Base-by-base conservation (phyloP, 2,797 vertebrate species). In the Micromesistius poutassou region DNA sequence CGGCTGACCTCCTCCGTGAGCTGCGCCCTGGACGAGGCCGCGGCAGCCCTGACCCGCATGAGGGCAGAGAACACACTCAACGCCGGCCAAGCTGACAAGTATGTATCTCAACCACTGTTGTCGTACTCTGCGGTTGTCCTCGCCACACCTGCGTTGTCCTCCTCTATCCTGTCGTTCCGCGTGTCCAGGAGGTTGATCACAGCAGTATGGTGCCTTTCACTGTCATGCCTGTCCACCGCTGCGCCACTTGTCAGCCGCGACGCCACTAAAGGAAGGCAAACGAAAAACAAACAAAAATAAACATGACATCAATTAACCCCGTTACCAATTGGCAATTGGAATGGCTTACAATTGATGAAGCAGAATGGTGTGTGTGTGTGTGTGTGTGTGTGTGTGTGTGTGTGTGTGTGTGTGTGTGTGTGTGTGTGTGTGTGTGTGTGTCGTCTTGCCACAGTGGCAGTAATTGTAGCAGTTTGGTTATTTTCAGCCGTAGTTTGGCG, bases 401-500 rank as follows among this genome's bases (percentile, higher is more conserved):
- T 7, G 28, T 25, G 40, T 40, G 22, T 71, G 50, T 16, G 28
- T 22, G 4, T 71, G 35, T 12, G 1, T 80, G 76, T 81, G 77
- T 87, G 78, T 87, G 72, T 4, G 19, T 46, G 87, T 89, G 86
- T 82, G 86, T 83, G 40, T 89, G 86, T 91, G 79, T 89, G 83
- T 85, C 89, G 82, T 85, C 91, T 90, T 93, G 93, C 90, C 94
- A 93, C 94, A 94, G 94, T 93, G 88, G 92, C 94, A 91, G 94
- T 95, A 95, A 95, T 95, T 95, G 94, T 95, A 95, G 95, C 93
- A 95, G 94, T 95, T 90, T 94, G 90, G 94, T 93, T 95, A 92
- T 95, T 96, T 97, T 90, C 92, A 99, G 98, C 95, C 98, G 98
- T 94, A 99, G 98, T 94, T 95, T 99, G 94, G 98, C 98, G 80